Evolutionary conservation across 2,888 invertebrate species (phyloP).

Genomic region (Chymomyza procnemis): DNA sequence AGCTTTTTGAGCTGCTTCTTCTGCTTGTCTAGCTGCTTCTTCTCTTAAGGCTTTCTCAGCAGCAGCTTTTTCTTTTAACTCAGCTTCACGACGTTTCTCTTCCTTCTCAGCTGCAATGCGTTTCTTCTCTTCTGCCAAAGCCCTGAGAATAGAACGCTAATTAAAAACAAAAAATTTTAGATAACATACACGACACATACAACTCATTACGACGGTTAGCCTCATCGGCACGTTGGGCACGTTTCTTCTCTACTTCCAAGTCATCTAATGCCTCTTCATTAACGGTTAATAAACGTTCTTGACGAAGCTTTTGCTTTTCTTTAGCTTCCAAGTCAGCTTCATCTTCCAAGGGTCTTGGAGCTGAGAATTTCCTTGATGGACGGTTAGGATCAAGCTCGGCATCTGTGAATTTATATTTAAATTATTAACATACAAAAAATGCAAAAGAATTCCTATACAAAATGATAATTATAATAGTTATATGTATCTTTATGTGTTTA

Average conservation of each 20-base stretch:
- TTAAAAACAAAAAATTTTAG: neutral
- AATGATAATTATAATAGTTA: too few species aligned
- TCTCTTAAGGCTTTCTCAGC: slow-evolving; percentile 78
- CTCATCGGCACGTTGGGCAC: slow-evolving; percentile 80
- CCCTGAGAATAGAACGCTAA: slow-evolving; percentile 72
- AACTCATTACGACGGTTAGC: slow-evolving; percentile 79
- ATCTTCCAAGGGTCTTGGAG: slow-evolving; percentile 81
- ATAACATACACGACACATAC: slow-evolving; percentile 46
- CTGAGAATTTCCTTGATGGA: slow-evolving; percentile 85
- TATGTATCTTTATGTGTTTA: slow-evolving; percentile 17
- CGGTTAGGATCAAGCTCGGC: slow-evolving; percentile 84
- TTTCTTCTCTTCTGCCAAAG: slow-evolving; percentile 81
- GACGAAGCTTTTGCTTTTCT: slow-evolving; percentile 82
- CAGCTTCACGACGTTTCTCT: slow-evolving; percentile 78
- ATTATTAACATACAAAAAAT: neutral
- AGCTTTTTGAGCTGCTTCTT: slow-evolving; percentile 79
- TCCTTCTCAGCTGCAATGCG: slow-evolving; percentile 80
- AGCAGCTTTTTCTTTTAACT: slow-evolving; percentile 74
- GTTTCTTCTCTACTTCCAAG: slow-evolving; percentile 79
- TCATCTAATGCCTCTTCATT: slow-evolving; percentile 78
- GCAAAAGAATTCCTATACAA: too few species aligned
- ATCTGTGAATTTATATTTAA: slow-evolving; percentile 69
- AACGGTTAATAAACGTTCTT: slow-evolving; percentile 81
- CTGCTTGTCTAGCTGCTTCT: slow-evolving; percentile 77
- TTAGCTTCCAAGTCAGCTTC: slow-evolving; percentile 81